Percentiles rank a stretch among this genome's conserved stretches.
These are phyloP conservation scores for Eupithecia subumbrata DNA, from an alignment of 2,888 invertebrate genomes.

Conservation along the genomic window DNA sequence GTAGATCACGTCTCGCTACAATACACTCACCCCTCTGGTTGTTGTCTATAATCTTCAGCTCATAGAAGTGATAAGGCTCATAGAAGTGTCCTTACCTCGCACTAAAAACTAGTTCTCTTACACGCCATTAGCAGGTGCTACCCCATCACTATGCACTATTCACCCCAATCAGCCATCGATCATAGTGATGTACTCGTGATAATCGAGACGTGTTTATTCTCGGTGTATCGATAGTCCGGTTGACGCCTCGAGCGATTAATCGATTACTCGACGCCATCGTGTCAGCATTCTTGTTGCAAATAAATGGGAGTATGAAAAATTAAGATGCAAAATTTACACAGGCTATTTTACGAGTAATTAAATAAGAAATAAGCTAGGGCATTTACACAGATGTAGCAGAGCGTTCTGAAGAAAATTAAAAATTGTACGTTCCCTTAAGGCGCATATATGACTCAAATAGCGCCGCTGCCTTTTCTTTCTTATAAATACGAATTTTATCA, in stretches of 20 bases:
- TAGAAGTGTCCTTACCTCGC: background rate
- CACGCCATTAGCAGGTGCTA: slow-evolving; percentile 19
- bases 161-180: slow-evolving; percentile 27
- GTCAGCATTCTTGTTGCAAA: slow-evolving; percentile 12
- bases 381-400: too few species aligned
- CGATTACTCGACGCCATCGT: slow-evolving; percentile 11
- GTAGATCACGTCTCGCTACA: too few species aligned
- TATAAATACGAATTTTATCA: too few species aligned
- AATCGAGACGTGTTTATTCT: slow-evolving; percentile 5
- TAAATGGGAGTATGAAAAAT: slow-evolving; percentile 1
- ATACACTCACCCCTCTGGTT: too few species aligned
- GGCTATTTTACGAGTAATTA: background rate
- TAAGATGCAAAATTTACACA: background rate
- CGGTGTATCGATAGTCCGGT: background rate
- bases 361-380: too few species aligned
- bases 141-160: slow-evolving; percentile 17
- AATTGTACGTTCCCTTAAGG: too few species aligned
- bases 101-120: background rate
- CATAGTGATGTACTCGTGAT: slow-evolving; percentile 22
- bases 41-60: too few species aligned
- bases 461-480: too few species aligned
- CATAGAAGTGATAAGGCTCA: too few species aligned
- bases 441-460: too few species aligned
- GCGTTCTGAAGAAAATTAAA: too few species aligned
- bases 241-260: slow-evolving; percentile 19